Evolutionary conservation across 2,888 invertebrate species (phyloP).

Genomic region (Aphodius granarius): DNA sequence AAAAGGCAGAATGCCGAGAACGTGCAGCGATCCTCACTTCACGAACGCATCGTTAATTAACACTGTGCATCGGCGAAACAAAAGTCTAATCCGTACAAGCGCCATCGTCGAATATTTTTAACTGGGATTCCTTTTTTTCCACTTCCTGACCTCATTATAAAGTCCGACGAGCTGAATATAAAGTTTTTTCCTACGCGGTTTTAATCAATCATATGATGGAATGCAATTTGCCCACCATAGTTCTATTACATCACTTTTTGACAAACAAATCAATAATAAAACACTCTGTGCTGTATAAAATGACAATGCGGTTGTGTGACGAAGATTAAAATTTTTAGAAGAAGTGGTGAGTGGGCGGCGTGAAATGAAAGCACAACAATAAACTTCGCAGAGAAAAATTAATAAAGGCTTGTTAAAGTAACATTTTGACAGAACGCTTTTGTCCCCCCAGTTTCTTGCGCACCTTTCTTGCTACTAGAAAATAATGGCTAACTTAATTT

Average conservation of each 20-base stretch:
- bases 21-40: not conserved
- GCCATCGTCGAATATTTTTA: not conserved
- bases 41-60: not conserved
- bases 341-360: not conserved
- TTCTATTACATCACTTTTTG: too few species aligned
- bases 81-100: not conserved
- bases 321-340: not conserved
- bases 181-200: not conserved
- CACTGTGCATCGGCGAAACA: not conserved
- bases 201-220: not conserved
- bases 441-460: not conserved
- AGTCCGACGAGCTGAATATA: not conserved
- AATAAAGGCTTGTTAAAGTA: not conserved
- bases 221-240: not conserved
- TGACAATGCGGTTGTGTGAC: not conserved
- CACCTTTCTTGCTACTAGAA: not conserved
- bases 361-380: not conserved
- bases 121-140: not conserved
- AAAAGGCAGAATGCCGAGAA: not conserved
- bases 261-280: too few species aligned
- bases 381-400: not conserved
- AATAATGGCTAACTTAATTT: not conserved
- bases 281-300: too few species aligned
- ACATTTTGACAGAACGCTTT: not conserved
- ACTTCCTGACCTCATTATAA: not conserved